A percentile compares a stretch with the other conserved stretches of the same genome.
Conservation (phyloP, 2,113 vertebrate genomes). For the Vombatus ursinus region DNA sequence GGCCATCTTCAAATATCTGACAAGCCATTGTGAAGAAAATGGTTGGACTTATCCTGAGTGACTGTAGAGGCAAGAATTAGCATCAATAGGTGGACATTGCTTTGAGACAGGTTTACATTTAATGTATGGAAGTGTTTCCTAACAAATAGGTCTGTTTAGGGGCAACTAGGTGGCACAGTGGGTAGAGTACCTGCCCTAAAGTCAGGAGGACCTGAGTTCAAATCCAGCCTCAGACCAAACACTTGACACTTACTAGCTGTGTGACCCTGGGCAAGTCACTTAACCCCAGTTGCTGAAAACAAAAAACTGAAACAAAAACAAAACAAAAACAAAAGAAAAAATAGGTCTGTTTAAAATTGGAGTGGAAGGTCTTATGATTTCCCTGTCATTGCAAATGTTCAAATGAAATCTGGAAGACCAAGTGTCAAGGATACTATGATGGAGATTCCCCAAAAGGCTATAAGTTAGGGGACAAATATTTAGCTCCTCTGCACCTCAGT, state of each 20-base stretch:
- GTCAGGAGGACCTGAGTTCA: no score
- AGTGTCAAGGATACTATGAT: not conserved
- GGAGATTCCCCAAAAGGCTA: not conserved
- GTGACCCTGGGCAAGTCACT: no score
- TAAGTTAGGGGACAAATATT: not conserved
- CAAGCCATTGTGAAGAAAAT: not conserved
- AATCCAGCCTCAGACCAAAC: no score
- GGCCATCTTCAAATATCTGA: not conserved
- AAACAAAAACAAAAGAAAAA: no score
- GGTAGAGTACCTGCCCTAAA: no score
- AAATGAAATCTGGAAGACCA: not conserved
- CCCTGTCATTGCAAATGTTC: not conserved
- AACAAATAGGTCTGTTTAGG: not conserved
- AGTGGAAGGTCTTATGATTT: not conserved
- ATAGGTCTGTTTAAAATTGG: not conserved
- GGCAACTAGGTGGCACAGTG: no score
- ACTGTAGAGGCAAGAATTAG: not conserved
- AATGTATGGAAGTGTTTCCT: not conserved
- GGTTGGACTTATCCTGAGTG: not conserved
- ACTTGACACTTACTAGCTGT: no score
- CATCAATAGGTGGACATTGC: not conserved
- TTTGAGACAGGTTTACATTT: not conserved
- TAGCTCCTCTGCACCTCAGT: not conserved
- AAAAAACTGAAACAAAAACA: no score
- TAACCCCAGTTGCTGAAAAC: no score